A percentile compares a stretch with the other conserved stretches of the same genome.
Conservation (phyloP, 2,797 vertebrate species). For the Sebastes cheni region DNA sequence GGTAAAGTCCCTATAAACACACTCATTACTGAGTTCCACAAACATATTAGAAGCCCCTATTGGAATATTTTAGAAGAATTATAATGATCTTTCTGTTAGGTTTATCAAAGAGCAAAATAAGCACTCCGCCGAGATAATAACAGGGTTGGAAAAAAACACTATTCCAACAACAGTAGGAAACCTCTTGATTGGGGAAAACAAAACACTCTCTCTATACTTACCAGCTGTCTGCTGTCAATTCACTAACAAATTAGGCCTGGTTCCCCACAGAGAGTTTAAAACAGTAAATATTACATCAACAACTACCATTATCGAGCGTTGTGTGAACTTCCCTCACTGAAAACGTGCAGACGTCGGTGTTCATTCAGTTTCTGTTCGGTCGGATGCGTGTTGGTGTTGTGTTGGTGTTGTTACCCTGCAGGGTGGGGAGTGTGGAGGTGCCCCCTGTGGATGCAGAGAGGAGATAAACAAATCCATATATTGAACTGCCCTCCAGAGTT, state of each 20-base stretch:
- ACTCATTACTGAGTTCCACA: neutral
- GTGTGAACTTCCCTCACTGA: neutral
- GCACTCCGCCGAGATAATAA: slow-evolving; percentile 15
- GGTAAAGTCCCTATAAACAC: neutral
- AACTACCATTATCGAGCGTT: neutral
- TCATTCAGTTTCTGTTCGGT: neutral
- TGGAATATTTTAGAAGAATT: slow-evolving; percentile 10
- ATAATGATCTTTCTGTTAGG: neutral
- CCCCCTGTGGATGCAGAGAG: slow-evolving; percentile 26
- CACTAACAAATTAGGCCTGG: neutral
- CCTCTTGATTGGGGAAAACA: slow-evolving; percentile 14
- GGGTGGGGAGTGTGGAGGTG: slow-evolving; percentile 17
- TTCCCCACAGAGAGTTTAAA: slow-evolving; percentile 17
- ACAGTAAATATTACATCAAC: slow-evolving; percentile 12
- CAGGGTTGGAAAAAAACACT: neutral
- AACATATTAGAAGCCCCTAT: neutral
- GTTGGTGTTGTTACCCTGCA: neutral
- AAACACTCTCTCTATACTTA: slow-evolving; percentile 1
- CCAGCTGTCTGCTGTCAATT: slow-evolving; percentile 12
- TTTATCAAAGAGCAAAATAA: slow-evolving; percentile 19
- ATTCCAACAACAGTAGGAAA: slow-evolving; percentile 7
- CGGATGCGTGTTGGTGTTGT: neutral
- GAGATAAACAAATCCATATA: slow-evolving; percentile 70
- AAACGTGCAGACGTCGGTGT: neutral
- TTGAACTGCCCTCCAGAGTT: slow-evolving; percentile 47